Evolutionary conservation across 2,113 vertebrate genomes (phyloP).

Genomic region (Xenus cinereus): DNA sequence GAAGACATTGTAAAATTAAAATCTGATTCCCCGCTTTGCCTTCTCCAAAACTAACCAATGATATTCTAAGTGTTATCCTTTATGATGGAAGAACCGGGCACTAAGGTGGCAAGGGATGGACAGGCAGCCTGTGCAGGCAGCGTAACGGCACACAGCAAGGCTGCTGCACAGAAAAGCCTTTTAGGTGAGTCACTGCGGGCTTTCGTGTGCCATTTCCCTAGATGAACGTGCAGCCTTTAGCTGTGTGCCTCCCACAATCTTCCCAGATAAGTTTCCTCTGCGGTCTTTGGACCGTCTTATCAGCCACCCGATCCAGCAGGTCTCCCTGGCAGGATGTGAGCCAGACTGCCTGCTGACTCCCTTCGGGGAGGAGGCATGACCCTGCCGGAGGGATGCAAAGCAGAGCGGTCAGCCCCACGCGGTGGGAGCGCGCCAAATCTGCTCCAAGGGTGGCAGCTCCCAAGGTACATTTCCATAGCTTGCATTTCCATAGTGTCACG

Average conservation of each 20-base stretch:
- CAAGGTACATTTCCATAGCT: conserved; percentile 41
- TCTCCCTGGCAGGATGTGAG: not conserved
- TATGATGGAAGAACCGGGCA: not conserved
- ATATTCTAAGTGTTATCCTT: not conserved
- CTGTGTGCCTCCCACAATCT: not conserved
- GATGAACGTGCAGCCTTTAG: not conserved
- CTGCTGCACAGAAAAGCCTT: not conserved
- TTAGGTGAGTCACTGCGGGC: not conserved
- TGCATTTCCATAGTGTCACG: conserved; percentile 7
- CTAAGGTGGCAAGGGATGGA: not conserved
- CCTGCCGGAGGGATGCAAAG: not conserved
- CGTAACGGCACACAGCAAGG: not conserved
- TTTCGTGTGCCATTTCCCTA: not conserved
- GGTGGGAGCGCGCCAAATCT: not conserved
- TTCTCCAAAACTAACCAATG: not conserved
- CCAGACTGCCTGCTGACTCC: not conserved
- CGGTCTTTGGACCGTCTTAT: not conserved
- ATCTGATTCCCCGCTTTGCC: not conserved
- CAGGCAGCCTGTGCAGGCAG: not conserved
- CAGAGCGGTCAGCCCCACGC: not conserved
- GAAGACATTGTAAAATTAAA: not conserved
- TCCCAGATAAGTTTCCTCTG: not conserved
- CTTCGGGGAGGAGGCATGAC: not conserved
- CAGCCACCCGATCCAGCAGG: not conserved
- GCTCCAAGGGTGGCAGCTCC: conserved; percentile 39